Conservation (phyloP, 2,888 invertebrate genomes). For the Sinodicranocentrus sp. region DNA sequence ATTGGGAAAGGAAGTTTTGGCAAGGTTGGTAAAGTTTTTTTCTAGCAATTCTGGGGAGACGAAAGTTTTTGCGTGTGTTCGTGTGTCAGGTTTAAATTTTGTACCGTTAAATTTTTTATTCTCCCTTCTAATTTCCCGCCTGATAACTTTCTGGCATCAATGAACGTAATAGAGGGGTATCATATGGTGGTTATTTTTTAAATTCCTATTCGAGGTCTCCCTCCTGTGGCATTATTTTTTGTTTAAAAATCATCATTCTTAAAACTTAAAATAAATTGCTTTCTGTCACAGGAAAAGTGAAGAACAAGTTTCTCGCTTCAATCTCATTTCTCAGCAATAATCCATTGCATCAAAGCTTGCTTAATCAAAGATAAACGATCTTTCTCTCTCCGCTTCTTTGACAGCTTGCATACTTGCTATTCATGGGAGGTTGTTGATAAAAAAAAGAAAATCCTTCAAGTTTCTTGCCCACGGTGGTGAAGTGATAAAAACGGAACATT, state of each 20-base stretch:
- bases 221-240: too few relatives aligned
- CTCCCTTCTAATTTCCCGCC: too few relatives aligned
- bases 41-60: neutral
- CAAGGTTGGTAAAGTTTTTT: conserved; percentile 83
- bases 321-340: conserved; percentile 39
- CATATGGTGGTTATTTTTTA: too few relatives aligned
- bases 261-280: conserved; percentile 27
- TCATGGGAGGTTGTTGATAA: conserved; percentile 12
- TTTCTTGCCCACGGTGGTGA: too few relatives aligned
- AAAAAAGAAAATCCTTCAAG: neutral
- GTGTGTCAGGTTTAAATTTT: too few relatives aligned
- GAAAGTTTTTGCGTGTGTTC: neutral
- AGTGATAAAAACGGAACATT: too few relatives aligned
- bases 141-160: too few relatives aligned
- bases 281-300: conserved; percentile 31
- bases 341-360: conserved; percentile 43
- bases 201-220: too few relatives aligned
- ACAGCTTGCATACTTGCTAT: conserved; percentile 37
- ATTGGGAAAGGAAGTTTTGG: conserved; percentile 94
- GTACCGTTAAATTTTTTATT: too few relatives aligned
- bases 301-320: conserved; percentile 2
- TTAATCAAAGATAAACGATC: conserved; percentile 54
- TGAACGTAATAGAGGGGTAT: too few relatives aligned
- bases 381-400: conserved; percentile 23
- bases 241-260: conserved; percentile 18